Evolutionary conservation across 2,797 vertebrate species (phyloP).

Genomic region (Brotula barbata): DNA sequence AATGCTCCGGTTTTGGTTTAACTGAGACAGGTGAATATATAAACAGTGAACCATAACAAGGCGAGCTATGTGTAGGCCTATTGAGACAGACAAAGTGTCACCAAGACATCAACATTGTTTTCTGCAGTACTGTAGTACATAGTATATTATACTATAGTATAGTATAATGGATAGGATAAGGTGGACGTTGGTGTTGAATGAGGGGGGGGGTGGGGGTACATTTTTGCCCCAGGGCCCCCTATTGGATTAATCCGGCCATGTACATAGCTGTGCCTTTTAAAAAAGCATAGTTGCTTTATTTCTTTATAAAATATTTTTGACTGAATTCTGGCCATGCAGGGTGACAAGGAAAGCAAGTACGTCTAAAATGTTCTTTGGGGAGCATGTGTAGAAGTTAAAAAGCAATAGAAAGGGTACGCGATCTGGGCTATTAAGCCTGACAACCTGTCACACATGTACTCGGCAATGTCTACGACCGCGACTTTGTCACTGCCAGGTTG

Average conservation of each 20-base stretch:
- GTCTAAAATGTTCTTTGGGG: too few relatives aligned
- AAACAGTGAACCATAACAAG: too few relatives aligned
- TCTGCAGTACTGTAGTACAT: too few relatives aligned
- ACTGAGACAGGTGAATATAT: too few relatives aligned
- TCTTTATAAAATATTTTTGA: neutral
- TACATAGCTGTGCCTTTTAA: constrained; percentile 18
- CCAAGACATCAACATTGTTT: too few relatives aligned
- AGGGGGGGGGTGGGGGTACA: constrained; percentile 48
- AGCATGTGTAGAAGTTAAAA: too few relatives aligned
- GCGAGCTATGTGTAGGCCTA: too few relatives aligned
- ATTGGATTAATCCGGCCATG: constrained; percentile 61
- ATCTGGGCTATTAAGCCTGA: constrained; percentile 50
- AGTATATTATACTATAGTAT: too few relatives aligned
- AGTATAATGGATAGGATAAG: too few relatives aligned
- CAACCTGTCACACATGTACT: constrained; percentile 77
- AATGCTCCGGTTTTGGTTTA: too few relatives aligned
- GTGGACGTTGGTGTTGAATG: constrained; percentile 1
- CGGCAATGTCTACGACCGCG: constrained; percentile 41
- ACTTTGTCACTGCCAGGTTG: constrained; percentile 7
- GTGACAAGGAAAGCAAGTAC: neutral
- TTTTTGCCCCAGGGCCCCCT: constrained; percentile 63
- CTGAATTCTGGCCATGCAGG: rapidly evolving
- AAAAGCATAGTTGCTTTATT: constrained; percentile 10
- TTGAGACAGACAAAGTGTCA: too few relatives aligned
- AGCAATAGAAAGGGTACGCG: neutral